Evolutionary conservation across 2,797 vertebrate species (phyloP).

Genomic region (Enteromius mattozi): DNA sequence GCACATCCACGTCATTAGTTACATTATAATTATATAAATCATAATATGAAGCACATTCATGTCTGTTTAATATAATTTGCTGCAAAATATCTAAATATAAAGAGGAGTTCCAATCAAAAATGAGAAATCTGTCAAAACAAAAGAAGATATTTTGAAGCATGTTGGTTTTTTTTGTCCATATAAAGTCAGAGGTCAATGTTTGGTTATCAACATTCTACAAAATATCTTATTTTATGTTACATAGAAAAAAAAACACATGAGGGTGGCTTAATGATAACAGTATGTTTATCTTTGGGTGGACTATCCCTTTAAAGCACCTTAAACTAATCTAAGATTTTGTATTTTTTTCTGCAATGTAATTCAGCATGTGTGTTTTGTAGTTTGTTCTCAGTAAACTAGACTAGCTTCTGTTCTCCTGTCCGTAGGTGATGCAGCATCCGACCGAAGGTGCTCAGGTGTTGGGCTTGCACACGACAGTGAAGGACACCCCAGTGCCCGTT

Average conservation of each 20-base stretch:
- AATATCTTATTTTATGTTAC: too few species aligned
- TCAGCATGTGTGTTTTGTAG: neutral
- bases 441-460: constrained; percentile 93
- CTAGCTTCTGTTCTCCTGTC: neutral
- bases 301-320: neutral
- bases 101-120: neutral
- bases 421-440: constrained; percentile 96
- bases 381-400: neutral
- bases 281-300: too few species aligned
- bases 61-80: neutral
- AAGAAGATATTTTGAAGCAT: neutral
- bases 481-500: constrained; percentile 89
- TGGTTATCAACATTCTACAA: too few species aligned
- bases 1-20: neutral
- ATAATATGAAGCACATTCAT: neutral
- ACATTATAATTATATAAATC: neutral
- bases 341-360: neutral
- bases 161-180: neutral
- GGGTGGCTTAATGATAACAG: too few species aligned
- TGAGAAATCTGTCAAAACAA: neutral
- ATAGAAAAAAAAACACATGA: too few species aligned
- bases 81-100: neutral
- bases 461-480: constrained; percentile 93
- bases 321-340: neutral
- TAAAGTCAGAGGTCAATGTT: too few species aligned